Evolutionary conservation across 2,113 vertebrate species (phyloP).

Genomic region (Dolichallabes microphthalmus): DNA sequence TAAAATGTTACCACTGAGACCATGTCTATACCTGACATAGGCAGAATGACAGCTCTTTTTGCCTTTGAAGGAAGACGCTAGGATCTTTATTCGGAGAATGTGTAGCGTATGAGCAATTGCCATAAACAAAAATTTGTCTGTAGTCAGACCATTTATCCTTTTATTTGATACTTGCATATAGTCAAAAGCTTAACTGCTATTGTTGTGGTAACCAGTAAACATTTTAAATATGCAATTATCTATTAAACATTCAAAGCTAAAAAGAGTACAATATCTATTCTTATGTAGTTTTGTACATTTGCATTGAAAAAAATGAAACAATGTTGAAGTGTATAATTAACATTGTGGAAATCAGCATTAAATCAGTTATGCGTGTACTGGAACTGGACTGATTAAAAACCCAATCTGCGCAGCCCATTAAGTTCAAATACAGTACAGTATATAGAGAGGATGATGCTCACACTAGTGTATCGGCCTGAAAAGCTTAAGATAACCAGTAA

Average conservation of each 20-base stretch:
- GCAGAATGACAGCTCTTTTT: not conserved
- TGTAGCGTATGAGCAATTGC: not conserved
- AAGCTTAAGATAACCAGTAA: not conserved
- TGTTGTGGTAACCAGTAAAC: not conserved
- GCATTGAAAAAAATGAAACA: not conserved
- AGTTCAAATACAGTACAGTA: not conserved
- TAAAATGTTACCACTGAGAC: slow-evolving; percentile 15
- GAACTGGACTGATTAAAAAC: not conserved
- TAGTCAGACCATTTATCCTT: not conserved
- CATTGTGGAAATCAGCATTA: not conserved
- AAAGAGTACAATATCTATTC: not conserved
- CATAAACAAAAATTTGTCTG: not conserved
- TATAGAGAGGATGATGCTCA: not conserved
- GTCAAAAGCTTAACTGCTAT: not conserved
- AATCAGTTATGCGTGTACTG: not conserved
- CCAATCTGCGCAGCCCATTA: not conserved
- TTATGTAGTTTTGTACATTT: not conserved
- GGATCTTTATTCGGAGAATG: slow-evolving; percentile 13
- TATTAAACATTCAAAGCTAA: not conserved
- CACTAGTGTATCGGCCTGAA: not conserved
- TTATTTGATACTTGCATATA: not conserved
- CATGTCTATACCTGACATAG: not conserved
- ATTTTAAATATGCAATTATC: not conserved
- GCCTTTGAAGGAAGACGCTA: slow-evolving; percentile 12
- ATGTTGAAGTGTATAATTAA: not conserved